Percentiles rank a stretch among this genome's conserved stretches.
Conservation (phyloP, 2,888 invertebrate species). For the Troides aeacus region DNA sequence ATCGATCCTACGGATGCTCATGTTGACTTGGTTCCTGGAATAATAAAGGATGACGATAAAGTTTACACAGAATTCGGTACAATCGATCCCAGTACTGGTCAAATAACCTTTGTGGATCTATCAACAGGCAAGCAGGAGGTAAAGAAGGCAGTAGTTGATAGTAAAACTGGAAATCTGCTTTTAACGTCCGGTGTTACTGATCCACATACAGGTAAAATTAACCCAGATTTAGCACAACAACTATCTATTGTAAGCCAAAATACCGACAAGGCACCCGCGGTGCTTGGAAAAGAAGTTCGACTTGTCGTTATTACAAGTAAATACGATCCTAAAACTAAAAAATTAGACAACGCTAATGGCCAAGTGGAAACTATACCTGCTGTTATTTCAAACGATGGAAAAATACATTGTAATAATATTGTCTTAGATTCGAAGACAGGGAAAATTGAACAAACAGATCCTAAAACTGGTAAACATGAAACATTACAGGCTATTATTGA, state of each 20-base stretch:
- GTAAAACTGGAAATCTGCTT: conserved; percentile 79
- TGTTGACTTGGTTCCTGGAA: conserved; percentile 56
- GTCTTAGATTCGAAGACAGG: conserved; percentile 78
- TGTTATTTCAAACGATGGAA: conserved; percentile 58
- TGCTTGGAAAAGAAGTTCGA: conserved; percentile 67
- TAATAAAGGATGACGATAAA: conserved; percentile 63
- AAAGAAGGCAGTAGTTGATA: conserved; percentile 81
- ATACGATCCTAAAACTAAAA: conserved; percentile 76
- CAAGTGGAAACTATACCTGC: conserved; percentile 71
- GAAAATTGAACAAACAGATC: conserved; percentile 73
- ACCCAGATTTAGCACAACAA: conserved; percentile 75
- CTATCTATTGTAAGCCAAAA: conserved; percentile 57
- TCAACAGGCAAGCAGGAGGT: conserved; percentile 80
- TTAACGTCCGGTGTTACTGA: conserved; percentile 75
- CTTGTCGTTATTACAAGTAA: conserved; percentile 74
- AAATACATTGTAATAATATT: conserved; percentile 76
- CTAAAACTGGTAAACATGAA: conserved; percentile 71
- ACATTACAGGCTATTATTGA: conserved; percentile 82
- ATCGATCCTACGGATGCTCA: conserved; percentile 68
- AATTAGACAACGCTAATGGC: conserved; percentile 76
- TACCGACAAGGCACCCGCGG: conserved; percentile 50
- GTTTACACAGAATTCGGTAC: conserved; percentile 78
- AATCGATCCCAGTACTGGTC: conserved; percentile 77
- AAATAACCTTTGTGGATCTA: conserved; percentile 77
- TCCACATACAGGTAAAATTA: conserved; percentile 74